These are phyloP conservation scores for Pristionchus entomophagus DNA, from an alignment of 2,888 invertebrate genomes.

Conservation along the genomic window DNA sequence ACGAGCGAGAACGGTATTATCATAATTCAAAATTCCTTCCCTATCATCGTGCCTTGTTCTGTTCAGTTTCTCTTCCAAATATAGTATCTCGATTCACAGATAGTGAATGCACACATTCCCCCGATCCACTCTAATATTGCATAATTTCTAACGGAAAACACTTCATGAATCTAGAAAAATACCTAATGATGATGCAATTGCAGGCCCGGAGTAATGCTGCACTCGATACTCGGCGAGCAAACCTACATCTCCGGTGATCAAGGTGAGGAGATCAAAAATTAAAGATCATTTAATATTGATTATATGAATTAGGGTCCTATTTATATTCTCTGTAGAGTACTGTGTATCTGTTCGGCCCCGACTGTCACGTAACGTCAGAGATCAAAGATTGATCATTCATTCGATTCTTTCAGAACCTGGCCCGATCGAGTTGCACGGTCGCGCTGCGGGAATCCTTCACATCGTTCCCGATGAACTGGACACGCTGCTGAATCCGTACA, in stretches of 20 bases:
- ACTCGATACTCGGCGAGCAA: constrained; percentile 36
- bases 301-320: no score
- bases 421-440: constrained; percentile 9
- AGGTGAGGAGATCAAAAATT: neutral
- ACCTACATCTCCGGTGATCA: constrained; percentile 22
- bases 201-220: constrained; percentile 40
- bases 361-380: no score
- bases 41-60: neutral
- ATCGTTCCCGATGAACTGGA: constrained; percentile 26
- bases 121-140: no score
- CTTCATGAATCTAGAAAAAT: no score
- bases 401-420: neutral
- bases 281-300: no score
- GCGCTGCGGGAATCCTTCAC: constrained; percentile 37
- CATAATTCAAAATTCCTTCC: no score
- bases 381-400: neutral
- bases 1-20: no score
- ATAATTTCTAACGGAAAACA: no score
- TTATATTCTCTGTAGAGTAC: no score
- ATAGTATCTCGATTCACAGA: no score
- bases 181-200: neutral
- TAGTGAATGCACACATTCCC: no score
- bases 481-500: neutral
- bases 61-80: neutral
- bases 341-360: no score